phyloP scores from a whole-genome alignment of 2,113 vertebrate genomes.

The Anthoscopus minutus region DNA sequence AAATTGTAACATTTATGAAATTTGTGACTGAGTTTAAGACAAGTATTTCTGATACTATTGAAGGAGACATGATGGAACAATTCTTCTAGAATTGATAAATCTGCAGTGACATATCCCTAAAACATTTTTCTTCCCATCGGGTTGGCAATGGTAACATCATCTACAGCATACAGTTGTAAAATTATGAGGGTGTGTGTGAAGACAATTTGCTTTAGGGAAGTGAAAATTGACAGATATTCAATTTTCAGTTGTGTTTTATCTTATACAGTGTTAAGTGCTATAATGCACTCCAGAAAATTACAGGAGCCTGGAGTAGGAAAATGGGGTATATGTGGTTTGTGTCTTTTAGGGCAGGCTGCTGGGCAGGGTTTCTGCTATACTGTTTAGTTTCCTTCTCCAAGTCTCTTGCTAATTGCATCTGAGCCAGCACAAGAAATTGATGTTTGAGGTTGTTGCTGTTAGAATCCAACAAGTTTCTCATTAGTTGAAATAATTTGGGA shows the following conservation, averaged over 20 bases:
- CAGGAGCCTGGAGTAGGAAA: not conserved
- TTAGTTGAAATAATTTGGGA: not conserved
- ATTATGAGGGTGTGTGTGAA: not conserved
- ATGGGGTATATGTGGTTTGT: not conserved
- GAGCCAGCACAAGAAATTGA: not conserved
- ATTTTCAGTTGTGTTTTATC: not conserved
- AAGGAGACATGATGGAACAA: not conserved
- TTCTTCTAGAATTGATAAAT: not conserved
- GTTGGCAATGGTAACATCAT: not conserved
- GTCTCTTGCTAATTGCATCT: not conserved
- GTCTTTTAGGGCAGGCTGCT: not conserved
- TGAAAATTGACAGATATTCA: not conserved
- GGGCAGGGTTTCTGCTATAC: not conserved
- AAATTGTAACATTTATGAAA: not conserved
- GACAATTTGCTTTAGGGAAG: not conserved
- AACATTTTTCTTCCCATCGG: not conserved
- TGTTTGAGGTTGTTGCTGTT: not conserved
- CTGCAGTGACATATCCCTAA: not conserved
- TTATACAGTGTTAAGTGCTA: not conserved
- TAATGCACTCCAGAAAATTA: not conserved
- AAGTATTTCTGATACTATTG: not conserved
- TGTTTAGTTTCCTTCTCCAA: not conserved
- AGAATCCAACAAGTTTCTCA: not conserved
- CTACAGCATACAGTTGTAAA: not conserved
- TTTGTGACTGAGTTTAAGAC: not conserved